A percentile compares a stretch with the other conserved stretches of the same genome.
Evolutionary conservation across 1,140 invertebrate genomes (phyloP).

Genomic region (Zaprionus africanus): DNA sequence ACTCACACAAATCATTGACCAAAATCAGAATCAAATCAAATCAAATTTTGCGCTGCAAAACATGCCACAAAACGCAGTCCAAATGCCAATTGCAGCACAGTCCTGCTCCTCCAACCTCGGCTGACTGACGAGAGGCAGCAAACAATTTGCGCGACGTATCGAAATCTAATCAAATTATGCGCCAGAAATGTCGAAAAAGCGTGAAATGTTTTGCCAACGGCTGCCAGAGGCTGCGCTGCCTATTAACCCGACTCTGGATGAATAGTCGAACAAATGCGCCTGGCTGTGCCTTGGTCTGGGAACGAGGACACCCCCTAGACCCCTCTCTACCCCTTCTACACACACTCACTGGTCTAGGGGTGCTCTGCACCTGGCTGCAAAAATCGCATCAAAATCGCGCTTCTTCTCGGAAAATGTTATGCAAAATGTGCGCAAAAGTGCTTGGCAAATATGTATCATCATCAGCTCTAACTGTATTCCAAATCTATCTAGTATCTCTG

Average conservation of each 20-base stretch:
- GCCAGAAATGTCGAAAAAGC: slow-evolving; percentile 81
- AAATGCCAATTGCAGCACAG: slow-evolving; percentile 24
- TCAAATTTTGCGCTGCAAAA: slow-evolving; percentile 68
- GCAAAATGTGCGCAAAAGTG: slow-evolving; percentile 79
- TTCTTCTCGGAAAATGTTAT: slow-evolving; percentile 68
- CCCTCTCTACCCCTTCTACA: background rate
- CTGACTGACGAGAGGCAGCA: slow-evolving; percentile 31
- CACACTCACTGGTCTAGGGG: background rate
- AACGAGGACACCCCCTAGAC: background rate
- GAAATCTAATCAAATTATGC: slow-evolving; percentile 82
- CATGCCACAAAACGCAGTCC: slow-evolving; percentile 41
- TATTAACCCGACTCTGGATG: slow-evolving; percentile 49
- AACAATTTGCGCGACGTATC: slow-evolving; percentile 74
- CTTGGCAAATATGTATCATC: slow-evolving; percentile 69
- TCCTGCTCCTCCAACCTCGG: too few species aligned
- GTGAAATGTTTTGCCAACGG: slow-evolving; percentile 71
- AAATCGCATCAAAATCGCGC: slow-evolving; percentile 75
- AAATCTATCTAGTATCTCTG: background rate
- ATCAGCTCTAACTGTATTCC: slow-evolving; percentile 13
- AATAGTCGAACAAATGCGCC: background rate
- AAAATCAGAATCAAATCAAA: slow-evolving; percentile 78
- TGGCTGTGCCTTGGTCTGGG: background rate
- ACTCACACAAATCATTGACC: slow-evolving; percentile 53
- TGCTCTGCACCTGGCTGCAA: slow-evolving; percentile 27
- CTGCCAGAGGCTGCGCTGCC: slow-evolving; percentile 18